Conservation (phyloP, 2,113 vertebrate genomes). For the Gobio gobio region DNA sequence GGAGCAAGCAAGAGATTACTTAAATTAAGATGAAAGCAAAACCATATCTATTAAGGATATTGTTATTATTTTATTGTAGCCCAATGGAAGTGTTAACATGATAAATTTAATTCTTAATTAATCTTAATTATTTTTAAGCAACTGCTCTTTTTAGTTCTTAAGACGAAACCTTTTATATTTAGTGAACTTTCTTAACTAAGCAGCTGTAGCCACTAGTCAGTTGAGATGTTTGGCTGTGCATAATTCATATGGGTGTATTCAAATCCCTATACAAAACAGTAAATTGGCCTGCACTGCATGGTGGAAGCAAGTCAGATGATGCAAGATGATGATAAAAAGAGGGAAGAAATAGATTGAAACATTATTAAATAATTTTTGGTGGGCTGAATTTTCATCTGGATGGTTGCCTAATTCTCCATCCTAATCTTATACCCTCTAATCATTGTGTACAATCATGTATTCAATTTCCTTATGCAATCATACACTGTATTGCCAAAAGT, state of each 20-base stretch:
- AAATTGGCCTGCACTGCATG: neutral
- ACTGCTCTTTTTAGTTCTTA: neutral
- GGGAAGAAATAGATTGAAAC: too few relatives aligned
- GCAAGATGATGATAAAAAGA: neutral
- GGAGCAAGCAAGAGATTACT: neutral
- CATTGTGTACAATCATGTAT: too few relatives aligned
- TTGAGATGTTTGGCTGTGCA: neutral
- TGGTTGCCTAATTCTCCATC: too few relatives aligned
- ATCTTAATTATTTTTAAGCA: too few relatives aligned
- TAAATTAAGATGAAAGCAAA: neutral
- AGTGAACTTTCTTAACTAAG: neutral
- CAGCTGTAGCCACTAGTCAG: neutral
- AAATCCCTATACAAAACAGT: neutral
- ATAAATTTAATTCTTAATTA: too few relatives aligned
- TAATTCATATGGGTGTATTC: neutral
- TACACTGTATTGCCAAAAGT: too few relatives aligned
- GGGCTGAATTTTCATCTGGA: too few relatives aligned
- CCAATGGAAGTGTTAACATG: neutral
- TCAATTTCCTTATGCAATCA: too few relatives aligned
- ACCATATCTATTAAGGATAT: neutral
- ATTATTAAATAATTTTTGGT: too few relatives aligned
- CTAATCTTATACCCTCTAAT: too few relatives aligned
- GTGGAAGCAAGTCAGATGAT: neutral
- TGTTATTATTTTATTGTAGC: neutral
- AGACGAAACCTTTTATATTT: neutral